Evolutionary conservation across 2,113 vertebrate species (phyloP).

Genomic region (Chaetodon auriga): DNA sequence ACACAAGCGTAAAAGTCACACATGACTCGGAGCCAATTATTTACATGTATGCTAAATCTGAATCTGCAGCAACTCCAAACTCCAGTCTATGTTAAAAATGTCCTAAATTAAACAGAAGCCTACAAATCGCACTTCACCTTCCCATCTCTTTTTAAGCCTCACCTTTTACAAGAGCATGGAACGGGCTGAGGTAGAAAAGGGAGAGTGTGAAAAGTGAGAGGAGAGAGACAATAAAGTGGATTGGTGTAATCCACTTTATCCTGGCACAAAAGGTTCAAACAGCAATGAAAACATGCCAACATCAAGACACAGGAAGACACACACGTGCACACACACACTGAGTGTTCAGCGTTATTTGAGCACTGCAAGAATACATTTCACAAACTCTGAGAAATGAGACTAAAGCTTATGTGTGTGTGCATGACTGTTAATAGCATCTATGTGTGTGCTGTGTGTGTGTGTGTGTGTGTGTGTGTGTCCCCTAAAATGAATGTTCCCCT

Average conservation of each 20-base stretch:
- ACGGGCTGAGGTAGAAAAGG: not conserved
- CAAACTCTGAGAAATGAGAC: not conserved
- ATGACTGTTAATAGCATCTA: not conserved
- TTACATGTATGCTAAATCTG: not conserved
- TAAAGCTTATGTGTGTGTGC: not conserved
- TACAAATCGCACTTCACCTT: not conserved
- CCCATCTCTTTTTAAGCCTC: not conserved
- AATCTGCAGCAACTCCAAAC: not conserved
- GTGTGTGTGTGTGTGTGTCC: conserved; percentile 11
- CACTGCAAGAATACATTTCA: not conserved
- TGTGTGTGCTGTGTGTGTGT: conserved; percentile 13
- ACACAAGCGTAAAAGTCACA: not conserved
- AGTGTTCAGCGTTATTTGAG: not conserved
- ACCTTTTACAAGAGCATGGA: conserved; percentile 17
- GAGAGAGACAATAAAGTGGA: conserved; percentile 59
- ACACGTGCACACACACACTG: not conserved
- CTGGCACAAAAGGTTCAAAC: conserved; percentile 62
- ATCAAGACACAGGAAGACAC: not conserved
- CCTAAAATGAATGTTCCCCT: conserved; percentile 51
- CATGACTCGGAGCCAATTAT: not conserved
- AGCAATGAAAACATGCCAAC: conserved; percentile 48
- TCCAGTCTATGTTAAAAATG: not conserved
- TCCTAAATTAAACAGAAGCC: not conserved
- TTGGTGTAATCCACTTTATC: conserved; percentile 70
- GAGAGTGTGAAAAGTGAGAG: conserved; percentile 19